These are phyloP conservation scores for Oreochromis tanganicae DNA, from an alignment of 2,113 vertebrate genomes.

Conservation along the genomic window DNA sequence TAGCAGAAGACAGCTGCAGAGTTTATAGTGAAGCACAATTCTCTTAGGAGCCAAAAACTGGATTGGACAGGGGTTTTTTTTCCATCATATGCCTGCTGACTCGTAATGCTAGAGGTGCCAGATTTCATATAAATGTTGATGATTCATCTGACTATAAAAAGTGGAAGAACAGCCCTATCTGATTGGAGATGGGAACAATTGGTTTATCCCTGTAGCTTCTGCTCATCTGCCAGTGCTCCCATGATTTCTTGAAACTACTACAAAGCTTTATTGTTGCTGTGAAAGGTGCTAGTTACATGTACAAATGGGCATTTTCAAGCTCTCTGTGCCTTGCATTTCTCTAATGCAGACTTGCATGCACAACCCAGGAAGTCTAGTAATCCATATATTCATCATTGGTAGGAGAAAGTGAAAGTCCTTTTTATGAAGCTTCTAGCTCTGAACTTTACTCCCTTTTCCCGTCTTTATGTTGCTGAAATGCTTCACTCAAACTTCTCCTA, in stretches of 20 bases:
- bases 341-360: background rate
- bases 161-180: background rate
- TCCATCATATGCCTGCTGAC: background rate
- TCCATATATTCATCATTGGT: background rate
- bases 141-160: background rate
- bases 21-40: background rate
- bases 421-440: background rate
- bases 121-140: background rate
- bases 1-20: accelerated
- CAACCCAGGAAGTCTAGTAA: background rate
- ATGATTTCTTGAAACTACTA: background rate
- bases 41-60: background rate
- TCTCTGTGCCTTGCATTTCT: background rate
- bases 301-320: background rate
- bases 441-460: background rate
- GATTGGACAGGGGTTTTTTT: background rate
- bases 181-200: background rate
- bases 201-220: background rate
- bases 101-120: background rate
- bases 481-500: background rate
- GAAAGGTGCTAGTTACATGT: background rate
- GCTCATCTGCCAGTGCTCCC: background rate
- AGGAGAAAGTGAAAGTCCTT: background rate
- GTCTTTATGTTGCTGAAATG: background rate
- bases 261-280: background rate